phyloP scores from a whole-genome alignment of 1,140 invertebrate species.

The Panagrolaimus sp. region DNA sequence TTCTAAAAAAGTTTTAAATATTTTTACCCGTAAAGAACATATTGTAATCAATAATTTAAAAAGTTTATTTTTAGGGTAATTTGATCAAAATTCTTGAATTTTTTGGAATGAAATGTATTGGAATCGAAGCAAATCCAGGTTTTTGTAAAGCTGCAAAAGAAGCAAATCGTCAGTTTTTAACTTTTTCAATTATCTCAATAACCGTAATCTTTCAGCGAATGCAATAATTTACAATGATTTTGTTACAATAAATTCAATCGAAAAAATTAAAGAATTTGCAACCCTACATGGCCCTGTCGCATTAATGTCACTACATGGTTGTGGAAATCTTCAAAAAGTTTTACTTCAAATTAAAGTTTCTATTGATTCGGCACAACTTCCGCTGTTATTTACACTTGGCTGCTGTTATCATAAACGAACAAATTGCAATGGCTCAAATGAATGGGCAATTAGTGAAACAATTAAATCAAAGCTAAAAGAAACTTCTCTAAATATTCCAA shows the following conservation, averaged over 20 bases:
- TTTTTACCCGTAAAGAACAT: too few species aligned
- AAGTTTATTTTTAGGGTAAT: constrained; percentile 6
- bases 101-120: not conserved
- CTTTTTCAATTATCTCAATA: not conserved
- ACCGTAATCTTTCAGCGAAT: not conserved
- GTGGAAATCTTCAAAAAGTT: not conserved
- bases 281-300: not conserved
- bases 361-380: not conserved
- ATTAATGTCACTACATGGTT: constrained; percentile 1
- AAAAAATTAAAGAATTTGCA: not conserved
- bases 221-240: not conserved
- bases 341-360: not conserved
- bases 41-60: too few species aligned
- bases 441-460: not conserved
- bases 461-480: not conserved
- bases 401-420: constrained; percentile 3
- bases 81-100: not conserved
- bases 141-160: not conserved
- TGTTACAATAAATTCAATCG: not conserved
- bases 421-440: not conserved
- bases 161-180: not conserved
- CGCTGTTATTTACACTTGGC: not conserved
- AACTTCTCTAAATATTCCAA: not conserved
- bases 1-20: too few species aligned
- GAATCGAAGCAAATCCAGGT: not conserved